Conservation (phyloP, 35 echinoderm and acorn worm species). For the Anneissia japonica region DNA sequence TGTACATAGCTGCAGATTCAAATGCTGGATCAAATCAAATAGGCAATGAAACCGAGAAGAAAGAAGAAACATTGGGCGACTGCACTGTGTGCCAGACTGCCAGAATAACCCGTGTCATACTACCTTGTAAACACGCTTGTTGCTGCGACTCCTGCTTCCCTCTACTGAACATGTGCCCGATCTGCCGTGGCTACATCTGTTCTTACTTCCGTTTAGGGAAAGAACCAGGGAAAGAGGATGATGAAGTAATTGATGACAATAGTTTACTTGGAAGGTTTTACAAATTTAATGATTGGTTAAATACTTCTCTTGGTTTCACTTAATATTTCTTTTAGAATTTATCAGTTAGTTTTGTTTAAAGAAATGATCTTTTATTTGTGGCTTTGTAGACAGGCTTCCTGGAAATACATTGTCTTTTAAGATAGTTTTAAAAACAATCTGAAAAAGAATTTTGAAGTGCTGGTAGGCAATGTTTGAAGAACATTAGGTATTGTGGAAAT, state of each 20-base stretch:
- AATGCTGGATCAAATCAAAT: background rate
- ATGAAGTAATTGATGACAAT: background rate
- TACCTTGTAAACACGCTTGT: conserved; percentile 69
- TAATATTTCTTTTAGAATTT: no score
- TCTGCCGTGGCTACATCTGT: conserved; percentile 48
- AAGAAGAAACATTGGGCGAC: conserved; percentile 12
- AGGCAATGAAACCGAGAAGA: background rate
- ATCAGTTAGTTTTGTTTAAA: no score
- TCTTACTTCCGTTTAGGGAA: conserved; percentile 37
- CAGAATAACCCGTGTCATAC: conserved; percentile 45
- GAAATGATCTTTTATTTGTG: no score
- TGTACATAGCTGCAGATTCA: conserved; percentile 40
- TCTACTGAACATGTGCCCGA: conserved; percentile 55
- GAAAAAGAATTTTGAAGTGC: no score
- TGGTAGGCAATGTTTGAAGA: no score
- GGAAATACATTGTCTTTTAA: no score
- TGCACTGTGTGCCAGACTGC: conserved; percentile 69
- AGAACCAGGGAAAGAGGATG: background rate
- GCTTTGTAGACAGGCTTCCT: no score
- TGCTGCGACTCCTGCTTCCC: conserved; percentile 51
- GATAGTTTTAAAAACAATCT: no score
- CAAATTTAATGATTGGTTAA: background rate
- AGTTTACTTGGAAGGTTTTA: background rate
- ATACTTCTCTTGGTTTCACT: background rate
- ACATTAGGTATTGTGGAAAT: no score